Evolutionary conservation across 2,888 invertebrate genomes (phyloP).

Genomic region (Tipula unca): DNA sequence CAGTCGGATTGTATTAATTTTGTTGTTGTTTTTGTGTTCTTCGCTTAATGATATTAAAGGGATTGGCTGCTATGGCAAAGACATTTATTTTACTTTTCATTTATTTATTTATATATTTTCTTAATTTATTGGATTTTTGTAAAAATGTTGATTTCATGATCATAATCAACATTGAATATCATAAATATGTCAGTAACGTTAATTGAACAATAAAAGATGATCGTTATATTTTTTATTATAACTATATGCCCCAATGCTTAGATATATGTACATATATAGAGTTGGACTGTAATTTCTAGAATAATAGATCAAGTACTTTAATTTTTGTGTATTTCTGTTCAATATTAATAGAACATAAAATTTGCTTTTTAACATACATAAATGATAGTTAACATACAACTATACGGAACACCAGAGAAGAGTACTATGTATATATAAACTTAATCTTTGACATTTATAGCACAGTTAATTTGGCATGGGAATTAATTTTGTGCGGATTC

Average conservation of each 20-base stretch:
- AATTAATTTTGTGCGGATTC: too few relatives aligned
- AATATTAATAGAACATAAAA: too few relatives aligned
- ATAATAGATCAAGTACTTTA: not conserved
- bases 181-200: constrained; percentile 8
- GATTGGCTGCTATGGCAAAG: not conserved
- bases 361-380: too few relatives aligned
- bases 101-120: not conserved
- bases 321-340: too few relatives aligned
- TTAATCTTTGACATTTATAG: too few relatives aligned
- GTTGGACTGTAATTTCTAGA: not conserved
- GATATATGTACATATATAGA: not conserved
- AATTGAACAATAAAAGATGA: constrained; percentile 14
- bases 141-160: constrained; percentile 8
- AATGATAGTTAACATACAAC: too few relatives aligned
- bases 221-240: not conserved
- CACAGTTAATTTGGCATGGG: too few relatives aligned
- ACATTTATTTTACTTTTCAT: not conserved
- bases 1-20: not conserved
- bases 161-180: constrained; percentile 14
- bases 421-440: too few relatives aligned
- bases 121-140: constrained; percentile 8
- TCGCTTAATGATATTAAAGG: not conserved
- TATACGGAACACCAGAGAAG: too few relatives aligned
- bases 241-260: not conserved
- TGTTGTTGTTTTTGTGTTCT: not conserved